Base-by-base conservation (phyloP, 2,113 vertebrate genomes). In the Cyprinodon tularosa region DNA sequence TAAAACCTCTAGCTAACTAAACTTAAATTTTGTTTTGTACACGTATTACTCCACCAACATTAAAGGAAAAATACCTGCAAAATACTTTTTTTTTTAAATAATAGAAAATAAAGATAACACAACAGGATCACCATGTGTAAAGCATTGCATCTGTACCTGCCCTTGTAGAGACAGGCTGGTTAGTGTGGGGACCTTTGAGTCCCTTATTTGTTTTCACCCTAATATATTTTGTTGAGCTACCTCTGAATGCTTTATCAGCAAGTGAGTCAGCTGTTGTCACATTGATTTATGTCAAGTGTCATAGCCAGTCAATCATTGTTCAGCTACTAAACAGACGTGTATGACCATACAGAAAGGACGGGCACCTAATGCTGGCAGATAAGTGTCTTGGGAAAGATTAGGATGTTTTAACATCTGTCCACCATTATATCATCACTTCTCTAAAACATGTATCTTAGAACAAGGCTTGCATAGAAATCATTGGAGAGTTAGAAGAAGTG, bases 241-340 rank as follows among this genome's bases (percentile, higher is more conserved):
- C 66, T 81, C 69, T 61, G 72, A 81, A 81, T 74, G 62, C 69
- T 83, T 74, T 73, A 80, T 86, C 78, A 87, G 76, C 62, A 70
- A 78, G 29, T 67, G 81, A 84, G 75, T 90, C 84, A 83, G 62
- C 12, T 38, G 45, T n/a, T 89, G 79, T 88, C 88, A 76, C 74
- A 78, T 10, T 78, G 36, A 47, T 74, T 85, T 77, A 82, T 53
- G 66, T 84, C 85, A 86, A 78, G 68, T 86, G 81, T 89, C 85
- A 86, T 45, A 78, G 76, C 71, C 78, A 63, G 81, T 57, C 62
- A 67, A 75, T 86, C 80, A 87, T 85, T 47, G 45, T 39, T 44
- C 61, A 59, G 40, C 29, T 17, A 4, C 29, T 47, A 40, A 17
- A 70, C 36, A 76, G 50, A 9, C 20, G 5, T 57, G 50, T 20